Evolutionary conservation across 2,113 vertebrate species (phyloP), one percentile per base, ranked within the genome.

Genomic region (Perognathus longimembris): DNA sequence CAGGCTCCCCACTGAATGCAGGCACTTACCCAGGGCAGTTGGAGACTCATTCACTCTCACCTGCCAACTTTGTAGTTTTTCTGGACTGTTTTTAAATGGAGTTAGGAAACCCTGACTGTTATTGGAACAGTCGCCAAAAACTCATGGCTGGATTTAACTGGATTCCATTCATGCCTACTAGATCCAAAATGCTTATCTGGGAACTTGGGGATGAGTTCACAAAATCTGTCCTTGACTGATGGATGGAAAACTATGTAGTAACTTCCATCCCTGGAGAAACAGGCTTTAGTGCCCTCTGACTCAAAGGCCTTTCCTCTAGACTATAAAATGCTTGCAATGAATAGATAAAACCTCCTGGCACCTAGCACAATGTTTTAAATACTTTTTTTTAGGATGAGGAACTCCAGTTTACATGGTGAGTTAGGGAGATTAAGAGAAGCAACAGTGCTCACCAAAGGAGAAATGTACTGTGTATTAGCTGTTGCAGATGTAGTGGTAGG

Each of bases 51-150:
- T 73, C 34, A 20, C 7, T 76, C 73, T 93, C 50, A 40, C 32
- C 18, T 78, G 89, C 84, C 91, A 93, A 81, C 40, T 40, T 81
- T 66, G 0, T 2, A 61, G 32, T 28, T 94, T 93, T 93, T 80
- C 79, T 96, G 45, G 54, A 86, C 28, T 78, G n/a, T 38, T 91
- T 94, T 89, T 88, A 78, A 95, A 78, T 63, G 40, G 74, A 71
- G 18, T 34, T 92, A 59, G 73, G 81, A 67, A 93, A 14, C 32
- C 89, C 69, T 38, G 32, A 36, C 57, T 88, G 77, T 89, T 78
- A 74, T 20, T 83, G 15, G 28, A 63, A 94, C 10, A 85, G 50
- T n/a, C 87, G 59, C 81, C 76, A 95, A 78, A 67, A 85, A 54
- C 36, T 54, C 54, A 24, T 24, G 11, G 40, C 69, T 78, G 34